Base-by-base conservation (phyloP, 2,888 invertebrate genomes). In the Drosophila longiperda region DNA sequence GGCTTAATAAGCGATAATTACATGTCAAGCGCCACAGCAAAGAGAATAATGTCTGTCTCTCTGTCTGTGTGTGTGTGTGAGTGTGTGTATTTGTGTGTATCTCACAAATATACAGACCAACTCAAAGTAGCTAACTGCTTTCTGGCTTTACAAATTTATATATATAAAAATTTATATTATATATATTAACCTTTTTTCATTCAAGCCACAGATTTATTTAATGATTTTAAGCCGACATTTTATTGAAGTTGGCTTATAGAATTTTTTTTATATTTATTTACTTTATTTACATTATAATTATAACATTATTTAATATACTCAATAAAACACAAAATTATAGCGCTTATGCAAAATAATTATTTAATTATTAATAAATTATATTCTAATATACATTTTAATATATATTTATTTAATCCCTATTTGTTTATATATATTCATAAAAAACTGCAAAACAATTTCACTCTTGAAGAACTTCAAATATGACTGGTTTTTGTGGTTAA, bases 1-100 rank as follows among this genome's bases (percentile, higher is more conserved):
- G 61, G 68, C 88, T 73, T 82, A 84, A 82, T 82, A 78, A 78
- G 78, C 82, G 75, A 85, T 87, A 85, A 85, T 89, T 81, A 74
- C 82, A 77, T 62, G 74, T 78, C 68, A 83, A 67, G 45, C 66
- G 49, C 53, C 60, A 11, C 33, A 40, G 20, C 55, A 53, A 57
- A 60, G 36, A 26, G 48, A 62, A 62, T 52, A 58, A 58, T 53
- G 17, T 38, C 42, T 20, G 49, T 6, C 12, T 38, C 6, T 12
- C 26, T 53, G 40, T 50, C 15, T 58, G 32, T 42, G 23, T 50
- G 48, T 66, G 12, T 4, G 32, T 48, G 40, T 42, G 26, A 33
- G 23, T 52, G 55, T 61, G 32, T 7, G 36, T 15, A 15, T 36
- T 45, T 7, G 2, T 15, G 15, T 15, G 45, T 45, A 15, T 23